These are phyloP conservation scores for Ptychadena robeensis DNA, from an alignment of 2,797 vertebrate species.

Conservation along the genomic window DNA sequence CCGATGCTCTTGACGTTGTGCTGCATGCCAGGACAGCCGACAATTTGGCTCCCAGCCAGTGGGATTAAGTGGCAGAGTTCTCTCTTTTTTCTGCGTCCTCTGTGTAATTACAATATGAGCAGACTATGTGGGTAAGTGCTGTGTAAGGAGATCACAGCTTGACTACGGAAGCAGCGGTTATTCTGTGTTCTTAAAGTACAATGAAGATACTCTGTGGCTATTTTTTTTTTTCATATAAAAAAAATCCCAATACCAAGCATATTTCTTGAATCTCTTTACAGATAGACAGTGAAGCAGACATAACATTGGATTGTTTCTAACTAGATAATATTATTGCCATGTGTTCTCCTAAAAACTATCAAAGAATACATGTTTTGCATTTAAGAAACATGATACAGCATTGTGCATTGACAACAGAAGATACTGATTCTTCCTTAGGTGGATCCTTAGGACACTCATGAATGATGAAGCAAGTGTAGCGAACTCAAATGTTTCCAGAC, in stretches of 20 bases:
- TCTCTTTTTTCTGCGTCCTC: not conserved
- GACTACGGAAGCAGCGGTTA: not conserved
- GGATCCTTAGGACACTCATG: not conserved
- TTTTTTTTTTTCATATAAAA: not conserved
- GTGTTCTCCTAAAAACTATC: too few species aligned
- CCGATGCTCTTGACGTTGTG: constrained; percentile 11
- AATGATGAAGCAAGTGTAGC: too few species aligned
- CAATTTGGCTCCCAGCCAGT: constrained; percentile 13
- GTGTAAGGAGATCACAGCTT: not conserved
- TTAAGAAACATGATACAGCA: not conserved
- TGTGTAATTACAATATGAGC: not conserved
- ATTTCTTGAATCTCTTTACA: not conserved
- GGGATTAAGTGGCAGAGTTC: constrained; percentile 19
- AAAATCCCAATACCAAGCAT: not conserved
- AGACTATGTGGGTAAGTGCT: not conserved
- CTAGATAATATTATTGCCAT: not conserved
- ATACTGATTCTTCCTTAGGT: too few species aligned
- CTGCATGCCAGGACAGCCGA: not conserved
- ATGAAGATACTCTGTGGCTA: not conserved
- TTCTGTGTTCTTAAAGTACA: not conserved
- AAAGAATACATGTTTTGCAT: too few species aligned
- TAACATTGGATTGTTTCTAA: not conserved
- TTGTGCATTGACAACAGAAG: not conserved
- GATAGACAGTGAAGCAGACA: not conserved
- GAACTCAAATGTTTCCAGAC: not conserved